Evolutionary conservation across 2,888 invertebrate species (phyloP).

Genomic region (Apamea crenata): DNA sequence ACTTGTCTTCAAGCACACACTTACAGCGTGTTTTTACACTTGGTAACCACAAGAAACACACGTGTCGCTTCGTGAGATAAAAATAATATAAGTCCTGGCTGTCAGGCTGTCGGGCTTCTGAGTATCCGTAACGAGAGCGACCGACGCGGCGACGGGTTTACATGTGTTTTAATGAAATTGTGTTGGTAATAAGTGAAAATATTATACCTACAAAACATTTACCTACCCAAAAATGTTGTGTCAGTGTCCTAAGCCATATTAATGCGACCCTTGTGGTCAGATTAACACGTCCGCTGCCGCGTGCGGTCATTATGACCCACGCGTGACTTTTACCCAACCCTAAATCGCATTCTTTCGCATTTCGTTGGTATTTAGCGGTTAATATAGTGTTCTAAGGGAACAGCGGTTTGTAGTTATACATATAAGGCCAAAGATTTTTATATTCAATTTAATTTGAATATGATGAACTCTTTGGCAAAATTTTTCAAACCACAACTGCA

Average conservation of each 20-base stretch:
- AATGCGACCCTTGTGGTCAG: conserved; percentile 61
- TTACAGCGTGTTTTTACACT: too few species aligned
- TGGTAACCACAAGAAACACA: too few species aligned
- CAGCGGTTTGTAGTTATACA: background rate
- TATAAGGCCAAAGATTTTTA: background rate
- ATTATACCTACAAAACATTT: background rate
- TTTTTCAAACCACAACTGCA: too few species aligned
- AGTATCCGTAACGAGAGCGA: background rate
- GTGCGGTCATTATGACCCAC: conserved; percentile 52
- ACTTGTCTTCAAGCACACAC: too few species aligned
- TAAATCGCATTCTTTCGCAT: conserved; percentile 55
- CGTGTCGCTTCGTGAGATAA: too few species aligned
- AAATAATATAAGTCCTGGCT: too few species aligned
- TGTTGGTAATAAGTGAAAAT: background rate
- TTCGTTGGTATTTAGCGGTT: conserved; percentile 37
- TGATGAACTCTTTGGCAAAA: background rate
- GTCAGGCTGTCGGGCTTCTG: background rate
- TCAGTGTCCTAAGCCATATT: conserved; percentile 47
- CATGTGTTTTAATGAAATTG: background rate
- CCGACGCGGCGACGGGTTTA: too few species aligned
- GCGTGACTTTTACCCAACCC: conserved; percentile 58
- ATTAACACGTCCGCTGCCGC: conserved; percentile 60
- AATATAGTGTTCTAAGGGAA: conserved; percentile 29
- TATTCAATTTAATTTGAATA: too few species aligned
- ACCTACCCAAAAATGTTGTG: conserved; percentile 41